Conservation (phyloP, 2,797 vertebrate species). For the Chelmon rostratus region DNA sequence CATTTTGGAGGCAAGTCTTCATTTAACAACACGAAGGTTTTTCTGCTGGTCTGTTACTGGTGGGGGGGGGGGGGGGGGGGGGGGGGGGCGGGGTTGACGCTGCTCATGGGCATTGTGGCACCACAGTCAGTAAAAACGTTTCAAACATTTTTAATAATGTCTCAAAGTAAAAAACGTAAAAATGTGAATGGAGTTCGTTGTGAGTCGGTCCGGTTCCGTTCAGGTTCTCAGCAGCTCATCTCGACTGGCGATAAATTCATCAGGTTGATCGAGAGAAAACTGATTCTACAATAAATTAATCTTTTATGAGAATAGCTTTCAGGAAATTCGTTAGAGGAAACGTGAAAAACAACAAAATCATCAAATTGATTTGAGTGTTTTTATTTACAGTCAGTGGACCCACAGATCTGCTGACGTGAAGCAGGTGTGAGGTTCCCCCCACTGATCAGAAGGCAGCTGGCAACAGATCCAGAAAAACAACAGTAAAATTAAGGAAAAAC, state of each 20-base stretch:
- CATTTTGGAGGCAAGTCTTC: constrained; percentile 48
- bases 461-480: no score
- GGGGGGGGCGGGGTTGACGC: neutral
- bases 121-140: no score
- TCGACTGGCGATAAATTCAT: neutral
- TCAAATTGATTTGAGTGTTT: no score
- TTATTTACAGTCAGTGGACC: no score
- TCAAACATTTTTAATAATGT: neutral
- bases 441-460: no score
- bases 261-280: neutral
- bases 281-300: no score
- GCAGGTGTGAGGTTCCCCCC: no score
- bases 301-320: no score
- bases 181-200: neutral
- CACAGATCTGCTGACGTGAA: no score
- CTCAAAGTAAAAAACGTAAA: neutral
- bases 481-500: no score
- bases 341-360: no score
- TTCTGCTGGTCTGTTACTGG: constrained; percentile 21
- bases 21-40: constrained; percentile 54
- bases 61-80: neutral
- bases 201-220: neutral
- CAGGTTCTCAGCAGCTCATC: neutral
- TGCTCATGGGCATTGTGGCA: neutral
- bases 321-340: no score